Evolutionary conservation across 2,888 invertebrate genomes (phyloP).

Genomic region (Sialis lutaria): DNA sequence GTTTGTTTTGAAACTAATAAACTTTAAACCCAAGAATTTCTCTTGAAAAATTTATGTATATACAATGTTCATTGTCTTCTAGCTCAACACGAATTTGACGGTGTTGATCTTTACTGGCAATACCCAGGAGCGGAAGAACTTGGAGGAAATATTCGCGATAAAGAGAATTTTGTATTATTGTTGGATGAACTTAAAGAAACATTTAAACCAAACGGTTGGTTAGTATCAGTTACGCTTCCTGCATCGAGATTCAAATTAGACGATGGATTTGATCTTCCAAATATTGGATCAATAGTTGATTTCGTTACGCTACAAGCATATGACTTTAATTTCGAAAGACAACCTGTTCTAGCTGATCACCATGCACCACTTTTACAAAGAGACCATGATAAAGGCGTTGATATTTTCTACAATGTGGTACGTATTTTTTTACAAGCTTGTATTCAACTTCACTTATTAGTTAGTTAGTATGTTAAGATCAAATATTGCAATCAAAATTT

Average conservation of each 20-base stretch:
- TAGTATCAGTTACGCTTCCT: conserved; percentile 37
- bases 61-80: no score
- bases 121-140: conserved; percentile 40
- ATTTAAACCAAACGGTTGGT: conserved; percentile 35
- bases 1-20: neutral
- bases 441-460: no score
- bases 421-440: no score
- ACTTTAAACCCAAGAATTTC: no score
- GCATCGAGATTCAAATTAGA: conserved; percentile 43
- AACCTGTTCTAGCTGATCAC: conserved; percentile 26
- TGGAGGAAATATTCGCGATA: conserved; percentile 29
- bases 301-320: conserved; percentile 53
- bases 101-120: conserved; percentile 66
- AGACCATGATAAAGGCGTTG: conserved; percentile 30
- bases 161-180: conserved; percentile 32
- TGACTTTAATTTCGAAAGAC: conserved; percentile 31
- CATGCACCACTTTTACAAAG: conserved; percentile 30
- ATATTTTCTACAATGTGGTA: conserved; percentile 33
- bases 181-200: conserved; percentile 43
- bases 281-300: conserved; percentile 41
- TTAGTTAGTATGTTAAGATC: no score
- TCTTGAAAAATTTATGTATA: no score
- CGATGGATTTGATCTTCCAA: conserved; percentile 44
- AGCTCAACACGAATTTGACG: conserved; percentile 51
- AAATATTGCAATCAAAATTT: no score